phyloP scores from a whole-genome alignment of 2,797 vertebrate species.

The Paramormyrops hopkinsi region DNA sequence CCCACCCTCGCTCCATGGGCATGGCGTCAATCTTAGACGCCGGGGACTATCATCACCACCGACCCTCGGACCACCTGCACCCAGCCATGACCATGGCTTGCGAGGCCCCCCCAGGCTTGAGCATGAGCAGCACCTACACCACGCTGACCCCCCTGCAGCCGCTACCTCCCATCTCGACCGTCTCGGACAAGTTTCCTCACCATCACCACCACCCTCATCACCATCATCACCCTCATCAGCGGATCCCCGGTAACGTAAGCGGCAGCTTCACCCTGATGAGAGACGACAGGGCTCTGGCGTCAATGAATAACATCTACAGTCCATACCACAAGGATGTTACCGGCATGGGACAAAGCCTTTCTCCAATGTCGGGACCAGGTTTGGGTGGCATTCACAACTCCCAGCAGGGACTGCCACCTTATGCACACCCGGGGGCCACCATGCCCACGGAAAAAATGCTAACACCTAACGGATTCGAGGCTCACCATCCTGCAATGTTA shows the following conservation, averaged over 20 bases:
- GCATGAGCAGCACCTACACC: slow-evolving; percentile 93
- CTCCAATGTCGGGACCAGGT: slow-evolving; percentile 83
- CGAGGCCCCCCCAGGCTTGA: slow-evolving; percentile 90
- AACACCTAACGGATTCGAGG: slow-evolving; percentile 87
- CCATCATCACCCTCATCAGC: slow-evolving; percentile 80
- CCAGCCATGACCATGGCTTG: slow-evolving; percentile 94
- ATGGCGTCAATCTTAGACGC: slow-evolving; percentile 92
- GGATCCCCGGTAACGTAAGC: slow-evolving; percentile 83
- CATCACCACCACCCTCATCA: slow-evolving; percentile 61
- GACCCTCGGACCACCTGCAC: slow-evolving; percentile 76
- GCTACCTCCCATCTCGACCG: slow-evolving; percentile 91
- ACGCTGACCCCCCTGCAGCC: slow-evolving; percentile 91
- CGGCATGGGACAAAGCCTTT: slow-evolving; percentile 89
- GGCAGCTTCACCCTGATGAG: slow-evolving; percentile 94
- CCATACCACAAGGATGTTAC: slow-evolving; percentile 92
- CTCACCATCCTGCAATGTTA: slow-evolving; percentile 89
- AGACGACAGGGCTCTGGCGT: slow-evolving; percentile 84
- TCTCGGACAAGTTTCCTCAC: slow-evolving; percentile 92
- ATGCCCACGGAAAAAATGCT: slow-evolving; percentile 96
- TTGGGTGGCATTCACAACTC: slow-evolving; percentile 84
- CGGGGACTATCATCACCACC: slow-evolving; percentile 76
- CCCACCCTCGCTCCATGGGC: slow-evolving; percentile 75
- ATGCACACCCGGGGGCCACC: slow-evolving; percentile 82
- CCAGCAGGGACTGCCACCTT: slow-evolving; percentile 89
- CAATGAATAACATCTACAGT: slow-evolving; percentile 92